phyloP scores from a whole-genome alignment of 2,888 invertebrate species.

The Harpalus rufipes region DNA sequence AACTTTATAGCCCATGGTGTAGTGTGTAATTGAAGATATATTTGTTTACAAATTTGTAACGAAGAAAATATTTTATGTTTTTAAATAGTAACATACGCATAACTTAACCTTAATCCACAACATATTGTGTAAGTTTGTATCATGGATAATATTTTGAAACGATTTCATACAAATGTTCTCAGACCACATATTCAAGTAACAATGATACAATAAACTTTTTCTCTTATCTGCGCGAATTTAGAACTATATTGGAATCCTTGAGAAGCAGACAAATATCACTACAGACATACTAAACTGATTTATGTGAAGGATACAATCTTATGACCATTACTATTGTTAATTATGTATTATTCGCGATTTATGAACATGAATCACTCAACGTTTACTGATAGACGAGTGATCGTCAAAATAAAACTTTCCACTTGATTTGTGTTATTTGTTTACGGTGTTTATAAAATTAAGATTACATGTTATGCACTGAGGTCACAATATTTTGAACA shows the following conservation, averaged over 20 bases:
- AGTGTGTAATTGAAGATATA: no score
- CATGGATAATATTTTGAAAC: slow-evolving; percentile 9
- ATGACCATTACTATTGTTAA: slow-evolving; percentile 21
- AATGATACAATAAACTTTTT: slow-evolving; percentile 18
- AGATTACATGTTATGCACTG: slow-evolving; percentile 40
- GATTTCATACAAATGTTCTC: not conserved
- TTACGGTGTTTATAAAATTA: slow-evolving; percentile 16
- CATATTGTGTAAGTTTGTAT: slow-evolving; percentile 27
- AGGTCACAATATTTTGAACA: slow-evolving; percentile 21
- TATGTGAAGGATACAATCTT: slow-evolving; percentile 18
- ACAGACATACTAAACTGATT: slow-evolving; percentile 21
- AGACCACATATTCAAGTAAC: slow-evolving; percentile 17
- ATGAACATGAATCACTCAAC: slow-evolving; percentile 14
- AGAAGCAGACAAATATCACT: slow-evolving; percentile 1
- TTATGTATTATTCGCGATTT: slow-evolving; percentile 24
- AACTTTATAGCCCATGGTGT: no score
- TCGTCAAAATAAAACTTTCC: slow-evolving; percentile 44
- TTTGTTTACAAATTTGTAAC: no score
- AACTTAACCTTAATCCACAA: slow-evolving; percentile 20
- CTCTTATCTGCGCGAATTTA: slow-evolving; percentile 21
- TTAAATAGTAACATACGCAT: slow-evolving; percentile 22
- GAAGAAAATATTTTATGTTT: not conserved
- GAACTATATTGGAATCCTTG: slow-evolving; percentile 29
- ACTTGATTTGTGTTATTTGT: slow-evolving; percentile 39
- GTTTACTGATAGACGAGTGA: slow-evolving; percentile 37